These are phyloP conservation scores for Cryptoprocta ferox DNA, from an alignment of 2,797 vertebrate species.

Conservation along the genomic window DNA sequence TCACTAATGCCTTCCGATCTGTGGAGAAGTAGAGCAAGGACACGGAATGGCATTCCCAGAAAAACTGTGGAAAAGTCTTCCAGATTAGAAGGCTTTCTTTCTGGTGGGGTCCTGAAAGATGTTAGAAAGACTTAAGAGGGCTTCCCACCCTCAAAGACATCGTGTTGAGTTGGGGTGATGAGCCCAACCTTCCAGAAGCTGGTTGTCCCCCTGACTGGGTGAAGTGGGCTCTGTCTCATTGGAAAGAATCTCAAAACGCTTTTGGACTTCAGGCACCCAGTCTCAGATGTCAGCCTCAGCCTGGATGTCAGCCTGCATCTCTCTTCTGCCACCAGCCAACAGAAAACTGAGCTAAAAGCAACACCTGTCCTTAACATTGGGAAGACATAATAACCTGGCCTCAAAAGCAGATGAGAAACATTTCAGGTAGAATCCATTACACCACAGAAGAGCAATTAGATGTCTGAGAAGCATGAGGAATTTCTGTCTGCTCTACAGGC, in stretches of 20 bases:
- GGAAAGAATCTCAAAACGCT: not conserved
- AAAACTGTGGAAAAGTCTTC: not conserved
- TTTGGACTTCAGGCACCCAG: not conserved
- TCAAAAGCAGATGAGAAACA: not conserved
- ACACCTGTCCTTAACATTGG: not conserved
- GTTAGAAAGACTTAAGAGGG: not conserved
- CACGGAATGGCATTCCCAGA: not conserved
- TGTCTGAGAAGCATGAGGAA: not conserved
- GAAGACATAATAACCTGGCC: not conserved
- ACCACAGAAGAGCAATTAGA: not conserved
- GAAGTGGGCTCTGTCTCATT: too few relatives aligned
- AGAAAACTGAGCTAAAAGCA: not conserved
- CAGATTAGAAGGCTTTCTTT: not conserved
- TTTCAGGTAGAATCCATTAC: not conserved
- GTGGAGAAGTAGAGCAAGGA: not conserved
- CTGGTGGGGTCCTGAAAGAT: not conserved
- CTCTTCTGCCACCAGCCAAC: not conserved
- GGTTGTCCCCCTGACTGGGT: not conserved
- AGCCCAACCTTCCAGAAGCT: not conserved
- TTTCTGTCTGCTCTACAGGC: not conserved
- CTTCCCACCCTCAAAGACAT: not conserved
- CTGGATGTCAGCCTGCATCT: not conserved
- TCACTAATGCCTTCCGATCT: not conserved
- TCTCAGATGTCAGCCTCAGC: not conserved
- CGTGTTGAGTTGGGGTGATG: accelerated